phyloP scores from a whole-genome alignment of 1,140 invertebrate genomes.

The Megalopta genalis region DNA sequence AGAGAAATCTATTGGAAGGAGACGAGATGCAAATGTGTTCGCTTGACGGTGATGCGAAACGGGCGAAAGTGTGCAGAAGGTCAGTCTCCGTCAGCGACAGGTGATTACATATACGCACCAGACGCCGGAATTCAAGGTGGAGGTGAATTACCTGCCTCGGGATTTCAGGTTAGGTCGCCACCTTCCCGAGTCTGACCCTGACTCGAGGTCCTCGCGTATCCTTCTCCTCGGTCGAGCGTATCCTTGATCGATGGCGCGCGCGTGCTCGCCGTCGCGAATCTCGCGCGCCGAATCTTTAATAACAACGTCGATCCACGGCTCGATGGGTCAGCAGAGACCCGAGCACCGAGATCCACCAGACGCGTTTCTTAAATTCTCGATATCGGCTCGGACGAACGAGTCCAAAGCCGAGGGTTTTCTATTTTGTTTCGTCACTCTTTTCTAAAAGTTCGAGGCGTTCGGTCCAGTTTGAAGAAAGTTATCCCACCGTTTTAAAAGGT shows the following conservation, averaged over 20 bases:
- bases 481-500: no score
- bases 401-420: no score
- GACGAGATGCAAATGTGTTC: conserved; percentile 67
- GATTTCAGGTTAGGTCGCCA: conserved; percentile 68
- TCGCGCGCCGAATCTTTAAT: conserved; percentile 9
- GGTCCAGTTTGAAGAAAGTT: no score
- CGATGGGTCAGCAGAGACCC: no score
- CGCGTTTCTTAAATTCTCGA: no score
- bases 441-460: no score
- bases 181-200: conserved; percentile 59
- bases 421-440: no score
- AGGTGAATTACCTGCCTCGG: conserved; percentile 72
- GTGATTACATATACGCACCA: conserved; percentile 65
- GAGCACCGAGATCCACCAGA: no score
- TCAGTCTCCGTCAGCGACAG: conserved; percentile 67
- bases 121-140: conserved; percentile 66
- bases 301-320: neutral
- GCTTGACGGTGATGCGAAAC: conserved; percentile 57
- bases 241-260: conserved; percentile 63
- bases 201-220: conserved; percentile 48
- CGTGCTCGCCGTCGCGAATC: conserved; percentile 11
- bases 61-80: conserved; percentile 67
- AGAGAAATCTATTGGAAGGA: conserved; percentile 51
- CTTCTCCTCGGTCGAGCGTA: conserved; percentile 26
- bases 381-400: no score